phyloP scores from a whole-genome alignment of 2,113 vertebrate species.

The Sturnus vulgaris region DNA sequence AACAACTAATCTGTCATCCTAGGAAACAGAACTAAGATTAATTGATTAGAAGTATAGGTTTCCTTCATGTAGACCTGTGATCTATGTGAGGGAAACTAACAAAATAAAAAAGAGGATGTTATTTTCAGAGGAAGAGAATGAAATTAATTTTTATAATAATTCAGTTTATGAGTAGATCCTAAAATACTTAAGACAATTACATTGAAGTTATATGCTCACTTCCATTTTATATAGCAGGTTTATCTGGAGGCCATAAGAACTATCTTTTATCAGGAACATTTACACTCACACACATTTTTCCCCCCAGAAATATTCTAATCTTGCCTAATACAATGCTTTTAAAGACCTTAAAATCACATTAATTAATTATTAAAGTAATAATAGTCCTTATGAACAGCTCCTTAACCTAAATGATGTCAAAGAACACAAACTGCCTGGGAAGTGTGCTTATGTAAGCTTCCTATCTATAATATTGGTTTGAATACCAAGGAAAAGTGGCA shows the following conservation, averaged over 20 bases:
- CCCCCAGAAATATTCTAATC: background rate
- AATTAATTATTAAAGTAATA: background rate
- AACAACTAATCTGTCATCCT: background rate
- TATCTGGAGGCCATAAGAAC: background rate
- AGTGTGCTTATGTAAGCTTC: background rate
- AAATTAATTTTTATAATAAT: background rate
- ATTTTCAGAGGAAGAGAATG: background rate
- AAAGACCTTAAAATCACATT: background rate
- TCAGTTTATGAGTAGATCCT: background rate
- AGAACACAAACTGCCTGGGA: background rate
- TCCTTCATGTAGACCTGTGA: background rate
- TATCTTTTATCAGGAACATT: background rate
- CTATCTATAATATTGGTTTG: fast-evolving
- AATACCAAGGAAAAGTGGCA: background rate
- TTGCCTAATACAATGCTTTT: background rate
- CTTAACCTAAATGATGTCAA: background rate
- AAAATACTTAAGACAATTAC: background rate
- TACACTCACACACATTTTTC: background rate
- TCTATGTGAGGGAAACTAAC: background rate
- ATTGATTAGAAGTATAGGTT: background rate
- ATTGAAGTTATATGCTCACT: background rate
- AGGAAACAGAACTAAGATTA: background rate
- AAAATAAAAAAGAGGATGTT: fast-evolving
- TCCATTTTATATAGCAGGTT: background rate
- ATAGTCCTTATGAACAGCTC: background rate